These are phyloP conservation scores for Mya arenaria DNA, from an alignment of 1,140 invertebrate genomes.

Conservation along the genomic window DNA sequence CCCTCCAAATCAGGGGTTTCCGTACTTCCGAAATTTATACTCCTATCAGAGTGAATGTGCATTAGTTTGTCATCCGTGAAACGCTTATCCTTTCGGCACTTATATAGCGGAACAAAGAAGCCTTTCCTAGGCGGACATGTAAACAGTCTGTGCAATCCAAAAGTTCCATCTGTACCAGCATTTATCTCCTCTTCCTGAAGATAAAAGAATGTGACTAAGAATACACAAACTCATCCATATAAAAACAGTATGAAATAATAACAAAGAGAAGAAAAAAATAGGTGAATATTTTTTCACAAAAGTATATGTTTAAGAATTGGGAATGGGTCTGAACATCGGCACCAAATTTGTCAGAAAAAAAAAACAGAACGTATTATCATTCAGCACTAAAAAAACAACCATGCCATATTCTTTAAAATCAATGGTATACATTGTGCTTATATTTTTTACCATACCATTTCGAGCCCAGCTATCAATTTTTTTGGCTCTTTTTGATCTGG, in stretches of 20 bases:
- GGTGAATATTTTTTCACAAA: too few relatives aligned
- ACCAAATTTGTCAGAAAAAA: too few relatives aligned
- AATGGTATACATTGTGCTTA: too few relatives aligned
- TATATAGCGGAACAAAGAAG: conserved; percentile 89
- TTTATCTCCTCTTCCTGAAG: conserved; percentile 88
- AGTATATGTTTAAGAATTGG: too few relatives aligned
- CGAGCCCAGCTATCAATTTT: conserved; percentile 86
- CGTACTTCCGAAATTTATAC: conserved; percentile 82
- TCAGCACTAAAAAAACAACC: too few relatives aligned
- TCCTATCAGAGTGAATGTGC: conserved; percentile 14
- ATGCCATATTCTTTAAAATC: too few relatives aligned
- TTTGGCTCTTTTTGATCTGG: conserved; percentile 80
- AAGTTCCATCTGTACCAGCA: conserved; percentile 88
- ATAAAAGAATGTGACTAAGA: neutral
- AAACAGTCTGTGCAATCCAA: conserved; percentile 88
- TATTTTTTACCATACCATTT: conserved; percentile 86
- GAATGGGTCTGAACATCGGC: too few relatives aligned
- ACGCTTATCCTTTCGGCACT: conserved; percentile 89
- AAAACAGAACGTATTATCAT: too few relatives aligned
- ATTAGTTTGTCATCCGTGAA: conserved; percentile 82
- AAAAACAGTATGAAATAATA: too few relatives aligned
- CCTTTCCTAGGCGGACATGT: conserved; percentile 87
- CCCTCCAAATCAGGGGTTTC: conserved; percentile 91
- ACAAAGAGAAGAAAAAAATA: too few relatives aligned
- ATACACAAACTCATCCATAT: too few relatives aligned